Base-by-base conservation (phyloP, 2,113 vertebrate genomes). In the Eublepharis macularius region DNA sequence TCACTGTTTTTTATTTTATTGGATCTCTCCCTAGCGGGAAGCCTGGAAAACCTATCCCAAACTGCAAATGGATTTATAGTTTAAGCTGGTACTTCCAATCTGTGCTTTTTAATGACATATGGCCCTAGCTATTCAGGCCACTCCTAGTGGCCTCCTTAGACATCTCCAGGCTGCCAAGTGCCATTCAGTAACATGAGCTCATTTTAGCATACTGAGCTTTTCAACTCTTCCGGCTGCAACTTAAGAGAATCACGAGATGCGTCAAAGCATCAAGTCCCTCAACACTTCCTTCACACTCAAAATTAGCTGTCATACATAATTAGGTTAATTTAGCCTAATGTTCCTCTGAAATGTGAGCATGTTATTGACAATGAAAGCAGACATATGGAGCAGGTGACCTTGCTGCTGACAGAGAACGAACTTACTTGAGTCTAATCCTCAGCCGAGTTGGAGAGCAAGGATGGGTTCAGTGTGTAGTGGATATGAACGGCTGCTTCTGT, bases 291-390 rank as follows among this genome's bases (percentile, higher is more conserved):
- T 90, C 93, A 92, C 92, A 88, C 82, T 94, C 93, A 92, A 95
- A 96, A 96, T 95, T 92, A 95, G 86, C 95, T 96, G 95, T 93
- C 96, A 96, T 86, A 91, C 51, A 89, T 91, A 95, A 95, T 96
- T 95, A 93, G 51, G 24, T 91, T 94, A 94, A 94, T 93, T 94
- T 92, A 84, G 82, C 73, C 89, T 91, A 93, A 94, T 51, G 49
- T 78, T 92, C 85, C 88, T 85, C 73, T 90, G 91, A 95, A 93
- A 91, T n/a, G 60, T 87, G 77, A 93, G 86, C 83, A 86, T 9
- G 1, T 92, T 93, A 93, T 95, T 92, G 94, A 90, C 91, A 88
- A 92, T 84, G 94, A 95, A 93, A 94, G 92, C 86, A 94, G 94
- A 93, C 95, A 94, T 88, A 93, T 79, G 93, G 93, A 94, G 89